A percentile compares a stretch with the other conserved stretches of the same genome.
phyloP scores from a whole-genome alignment of 2,113 vertebrate genomes.

The Xenopus laevis region DNA sequence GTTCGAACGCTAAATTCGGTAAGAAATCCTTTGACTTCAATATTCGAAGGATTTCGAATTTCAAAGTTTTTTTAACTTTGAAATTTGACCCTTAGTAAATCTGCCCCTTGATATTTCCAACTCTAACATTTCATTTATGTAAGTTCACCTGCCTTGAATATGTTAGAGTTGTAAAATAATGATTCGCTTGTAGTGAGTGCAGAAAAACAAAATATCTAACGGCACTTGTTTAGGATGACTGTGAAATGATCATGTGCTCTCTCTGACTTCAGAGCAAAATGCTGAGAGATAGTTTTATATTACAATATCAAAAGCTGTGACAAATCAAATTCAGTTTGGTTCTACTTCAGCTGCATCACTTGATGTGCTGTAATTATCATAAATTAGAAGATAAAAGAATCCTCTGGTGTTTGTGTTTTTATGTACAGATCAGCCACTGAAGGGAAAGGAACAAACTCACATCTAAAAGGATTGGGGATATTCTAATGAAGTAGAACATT shows the following conservation, averaged over 20 bases:
- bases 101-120: too few relatives aligned
- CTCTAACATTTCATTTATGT: too few relatives aligned
- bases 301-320: slow-evolving; percentile 52
- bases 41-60: too few relatives aligned
- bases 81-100: too few relatives aligned
- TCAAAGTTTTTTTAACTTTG: too few relatives aligned
- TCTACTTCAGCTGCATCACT: slow-evolving; percentile 46
- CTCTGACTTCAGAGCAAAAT: slow-evolving; percentile 47
- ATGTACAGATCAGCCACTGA: slow-evolving; percentile 38
- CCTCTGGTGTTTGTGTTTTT: slow-evolving; percentile 31
- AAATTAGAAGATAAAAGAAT: slow-evolving; percentile 54
- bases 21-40: too few relatives aligned
- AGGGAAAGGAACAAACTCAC: not conserved
- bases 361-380: slow-evolving; percentile 51
- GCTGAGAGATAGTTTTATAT: slow-evolving; percentile 37
- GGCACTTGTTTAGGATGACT: slow-evolving; percentile 13
- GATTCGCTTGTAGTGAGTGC: not conserved
- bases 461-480: slow-evolving; percentile 32
- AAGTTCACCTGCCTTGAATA: not conserved
- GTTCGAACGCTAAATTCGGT: too few relatives aligned
- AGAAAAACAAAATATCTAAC: slow-evolving; percentile 13
- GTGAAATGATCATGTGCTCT: slow-evolving; percentile 6
- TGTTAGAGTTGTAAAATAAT: not conserved
- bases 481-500: slow-evolving; percentile 23
- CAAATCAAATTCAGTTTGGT: slow-evolving; percentile 48